phyloP scores from a whole-genome alignment of 2,113 vertebrate species.

The Carettochelys insculpta region DNA sequence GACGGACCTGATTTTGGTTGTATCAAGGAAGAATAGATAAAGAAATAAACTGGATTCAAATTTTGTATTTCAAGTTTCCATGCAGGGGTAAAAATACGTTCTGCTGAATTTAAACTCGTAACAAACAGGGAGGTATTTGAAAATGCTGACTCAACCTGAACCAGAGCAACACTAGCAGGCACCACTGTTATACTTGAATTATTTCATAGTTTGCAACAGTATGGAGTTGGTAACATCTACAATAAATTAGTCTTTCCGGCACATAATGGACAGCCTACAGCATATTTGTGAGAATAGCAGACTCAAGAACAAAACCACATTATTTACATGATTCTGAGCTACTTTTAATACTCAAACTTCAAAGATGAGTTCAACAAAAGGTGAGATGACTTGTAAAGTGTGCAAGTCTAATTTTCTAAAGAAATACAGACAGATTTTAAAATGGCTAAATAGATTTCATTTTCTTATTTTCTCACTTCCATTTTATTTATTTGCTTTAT shows the following conservation, averaged over 20 bases:
- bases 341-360: slow-evolving; percentile 60
- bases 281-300: slow-evolving; percentile 62
- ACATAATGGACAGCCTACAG: slow-evolving; percentile 29
- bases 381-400: slow-evolving; percentile 33
- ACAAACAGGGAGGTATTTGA: neutral
- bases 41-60: neutral
- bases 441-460: slow-evolving; percentile 45
- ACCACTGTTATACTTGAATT: slow-evolving; percentile 48
- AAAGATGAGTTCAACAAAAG: slow-evolving; percentile 58
- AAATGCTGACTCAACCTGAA: slow-evolving; percentile 7
- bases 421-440: slow-evolving; percentile 53
- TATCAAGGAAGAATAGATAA: neutral
- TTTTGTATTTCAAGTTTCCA: neutral
- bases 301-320: slow-evolving; percentile 59
- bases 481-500: neutral
- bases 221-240: slow-evolving; percentile 53
- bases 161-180: slow-evolving; percentile 30
- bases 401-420: slow-evolving; percentile 55
- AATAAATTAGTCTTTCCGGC: slow-evolving; percentile 56
- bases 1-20: neutral
- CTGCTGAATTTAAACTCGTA: neutral
- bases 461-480: slow-evolving; percentile 35
- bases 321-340: slow-evolving; percentile 61
- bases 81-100: neutral
- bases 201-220: slow-evolving; percentile 54